Conservation (phyloP, 2,888 invertebrate species). For the Flexamia atlantica region DNA sequence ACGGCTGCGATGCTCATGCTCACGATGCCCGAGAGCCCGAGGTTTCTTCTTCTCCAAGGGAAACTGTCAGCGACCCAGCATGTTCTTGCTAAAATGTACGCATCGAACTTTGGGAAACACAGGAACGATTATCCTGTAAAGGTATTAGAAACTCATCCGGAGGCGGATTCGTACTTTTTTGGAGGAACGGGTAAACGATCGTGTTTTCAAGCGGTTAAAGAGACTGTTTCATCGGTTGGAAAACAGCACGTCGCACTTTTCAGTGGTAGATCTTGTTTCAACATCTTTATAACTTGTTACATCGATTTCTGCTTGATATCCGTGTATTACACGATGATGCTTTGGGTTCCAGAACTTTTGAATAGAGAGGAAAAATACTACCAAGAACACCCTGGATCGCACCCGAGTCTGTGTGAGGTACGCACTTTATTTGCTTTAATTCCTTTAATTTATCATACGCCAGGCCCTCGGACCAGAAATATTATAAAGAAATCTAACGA, state of each 20-base stretch:
- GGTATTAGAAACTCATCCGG: conserved; percentile 13
- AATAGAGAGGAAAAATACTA: conserved; percentile 49
- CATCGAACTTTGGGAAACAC: conserved; percentile 73
- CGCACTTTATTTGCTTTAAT: background rate
- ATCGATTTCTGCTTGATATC: conserved; percentile 81
- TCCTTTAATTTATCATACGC: too few species aligned
- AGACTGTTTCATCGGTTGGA: background rate
- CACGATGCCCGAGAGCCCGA: conserved; percentile 80
- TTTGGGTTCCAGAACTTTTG: conserved; percentile 64
- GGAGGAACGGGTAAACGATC: background rate
- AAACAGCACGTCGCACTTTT: conserved; percentile 49
- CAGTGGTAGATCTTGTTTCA: conserved; percentile 41
- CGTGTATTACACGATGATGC: conserved; percentile 74
- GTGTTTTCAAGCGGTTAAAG: background rate
- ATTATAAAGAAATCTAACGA: too few species aligned
- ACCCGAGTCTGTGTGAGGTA: conserved; percentile 13
- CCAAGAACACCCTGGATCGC: background rate
- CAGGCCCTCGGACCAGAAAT: too few species aligned
- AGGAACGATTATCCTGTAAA: conserved; percentile 30
- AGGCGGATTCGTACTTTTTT: conserved; percentile 46
- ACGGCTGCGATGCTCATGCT: conserved; percentile 76
- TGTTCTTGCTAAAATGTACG: conserved; percentile 78
- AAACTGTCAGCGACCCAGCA: conserved; percentile 76
- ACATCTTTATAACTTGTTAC: conserved; percentile 78
- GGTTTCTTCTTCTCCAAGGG: conserved; percentile 77